These are phyloP conservation scores for Xestia rhomboidea DNA, from an alignment of 2,888 invertebrate species.

Conservation along the genomic window DNA sequence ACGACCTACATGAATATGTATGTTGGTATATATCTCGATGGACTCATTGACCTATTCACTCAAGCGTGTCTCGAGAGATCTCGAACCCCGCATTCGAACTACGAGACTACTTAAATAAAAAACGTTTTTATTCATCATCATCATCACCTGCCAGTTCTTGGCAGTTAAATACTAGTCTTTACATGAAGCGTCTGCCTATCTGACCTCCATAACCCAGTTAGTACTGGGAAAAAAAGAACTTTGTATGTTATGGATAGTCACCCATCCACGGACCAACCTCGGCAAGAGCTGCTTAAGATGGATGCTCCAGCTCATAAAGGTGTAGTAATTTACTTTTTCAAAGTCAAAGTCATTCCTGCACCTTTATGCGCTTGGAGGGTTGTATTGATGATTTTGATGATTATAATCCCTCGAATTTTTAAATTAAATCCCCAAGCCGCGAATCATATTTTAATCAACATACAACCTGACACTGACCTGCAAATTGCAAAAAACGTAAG, in stretches of 20 bases:
- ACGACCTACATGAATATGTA: slow-evolving; percentile 25
- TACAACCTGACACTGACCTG: no score
- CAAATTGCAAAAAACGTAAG: no score
- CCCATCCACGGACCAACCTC: not conserved
- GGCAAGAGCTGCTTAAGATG: not conserved
- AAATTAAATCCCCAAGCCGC: no score
- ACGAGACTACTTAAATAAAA: slow-evolving; percentile 15
- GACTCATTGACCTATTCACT: slow-evolving; percentile 31
- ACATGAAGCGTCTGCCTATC: not conserved
- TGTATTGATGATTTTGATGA: no score
- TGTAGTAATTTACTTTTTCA: no score
- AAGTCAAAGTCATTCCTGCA: no score
- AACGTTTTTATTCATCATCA: not conserved
- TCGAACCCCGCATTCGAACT: slow-evolving; percentile 3
- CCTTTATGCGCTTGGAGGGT: no score
- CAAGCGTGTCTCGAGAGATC: not conserved
- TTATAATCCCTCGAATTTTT: no score
- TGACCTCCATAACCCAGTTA: not conserved
- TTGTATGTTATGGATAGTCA: not conserved
- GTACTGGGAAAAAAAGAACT: not conserved
- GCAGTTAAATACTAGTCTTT: not conserved
- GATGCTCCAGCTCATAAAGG: no score
- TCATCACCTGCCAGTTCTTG: not conserved
- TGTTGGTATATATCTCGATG: slow-evolving; percentile 5
- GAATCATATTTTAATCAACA: no score